These are phyloP conservation scores for Bradypodion pumilum DNA, from an alignment of 2,797 vertebrate species.

Conservation along the genomic window DNA sequence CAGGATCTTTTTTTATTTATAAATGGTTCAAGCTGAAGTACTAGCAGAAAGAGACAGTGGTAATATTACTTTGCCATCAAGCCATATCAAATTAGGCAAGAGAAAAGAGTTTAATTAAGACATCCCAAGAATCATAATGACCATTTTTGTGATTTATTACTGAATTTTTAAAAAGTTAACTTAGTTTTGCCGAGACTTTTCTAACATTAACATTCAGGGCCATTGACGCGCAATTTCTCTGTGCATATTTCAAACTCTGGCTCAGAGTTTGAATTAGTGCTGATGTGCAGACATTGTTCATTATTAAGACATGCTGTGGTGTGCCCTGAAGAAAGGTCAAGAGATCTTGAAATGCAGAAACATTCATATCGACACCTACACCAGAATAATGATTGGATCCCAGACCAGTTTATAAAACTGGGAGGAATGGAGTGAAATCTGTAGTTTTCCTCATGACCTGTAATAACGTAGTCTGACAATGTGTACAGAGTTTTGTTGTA, in stretches of 20 bases:
- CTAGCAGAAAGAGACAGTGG: slow-evolving; percentile 39
- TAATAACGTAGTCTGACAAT: background rate
- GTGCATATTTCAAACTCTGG: slow-evolving; percentile 73
- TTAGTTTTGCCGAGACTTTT: slow-evolving; percentile 71
- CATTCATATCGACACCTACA: slow-evolving; percentile 51
- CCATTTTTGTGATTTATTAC: slow-evolving; percentile 69
- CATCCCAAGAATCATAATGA: slow-evolving; percentile 61
- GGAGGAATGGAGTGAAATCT: slow-evolving; percentile 13
- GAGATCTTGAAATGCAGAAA: slow-evolving; percentile 62
- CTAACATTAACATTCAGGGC: slow-evolving; percentile 71
- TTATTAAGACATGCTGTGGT: slow-evolving; percentile 68
- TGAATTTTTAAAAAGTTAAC: slow-evolving; percentile 72
- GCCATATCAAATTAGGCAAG: slow-evolving; percentile 59
- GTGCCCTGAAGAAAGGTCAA: slow-evolving; percentile 71
- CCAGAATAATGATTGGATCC: slow-evolving; percentile 53
- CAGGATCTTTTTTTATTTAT: slow-evolving; percentile 41
- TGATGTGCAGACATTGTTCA: slow-evolving; percentile 73
- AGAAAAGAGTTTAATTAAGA: slow-evolving; percentile 70
- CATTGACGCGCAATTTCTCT: slow-evolving; percentile 66
- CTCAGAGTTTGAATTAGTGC: slow-evolving; percentile 74
- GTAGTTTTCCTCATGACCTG: background rate
- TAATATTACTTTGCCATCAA: slow-evolving; percentile 66
- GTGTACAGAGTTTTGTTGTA: background rate
- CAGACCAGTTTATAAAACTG: slow-evolving; percentile 35
- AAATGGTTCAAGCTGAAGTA: slow-evolving; percentile 29